phyloP scores from a whole-genome alignment of 2,888 invertebrate genomes.

The Zaprionus lineosus region DNA sequence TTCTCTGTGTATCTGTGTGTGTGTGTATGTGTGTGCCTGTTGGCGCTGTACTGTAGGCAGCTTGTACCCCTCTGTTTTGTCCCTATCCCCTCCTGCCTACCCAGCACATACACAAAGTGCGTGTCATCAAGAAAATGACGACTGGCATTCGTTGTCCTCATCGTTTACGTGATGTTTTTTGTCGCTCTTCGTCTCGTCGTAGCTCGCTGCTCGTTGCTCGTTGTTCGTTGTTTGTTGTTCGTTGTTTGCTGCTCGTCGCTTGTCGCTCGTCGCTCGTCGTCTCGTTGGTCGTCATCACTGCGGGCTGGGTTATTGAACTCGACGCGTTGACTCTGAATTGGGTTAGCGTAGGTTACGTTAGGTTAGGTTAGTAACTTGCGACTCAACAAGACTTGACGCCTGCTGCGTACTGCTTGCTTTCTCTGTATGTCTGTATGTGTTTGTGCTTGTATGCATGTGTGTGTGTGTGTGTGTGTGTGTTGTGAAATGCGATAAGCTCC shows the following conservation, averaged over 20 bases:
- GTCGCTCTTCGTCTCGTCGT: too few species aligned
- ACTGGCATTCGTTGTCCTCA: constrained; percentile 39
- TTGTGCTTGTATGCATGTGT: constrained; percentile 13
- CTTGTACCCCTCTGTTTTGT: too few species aligned
- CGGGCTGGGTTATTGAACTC: constrained; percentile 67
- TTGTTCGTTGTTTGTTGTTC: constrained; percentile 6
- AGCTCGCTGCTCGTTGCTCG: constrained; percentile 3
- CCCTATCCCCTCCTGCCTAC: too few species aligned
- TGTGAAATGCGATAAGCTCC: constrained; percentile 61
- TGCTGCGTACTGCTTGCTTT: constrained; percentile 17
- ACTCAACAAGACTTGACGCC: constrained; percentile 22
- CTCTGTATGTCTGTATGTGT: neutral
- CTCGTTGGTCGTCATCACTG: constrained; percentile 6
- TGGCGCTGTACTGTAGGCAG: constrained; percentile 32
- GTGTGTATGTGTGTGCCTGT: constrained; percentile 21
- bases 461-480: constrained; percentile 39
- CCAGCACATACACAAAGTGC: constrained; percentile 8
- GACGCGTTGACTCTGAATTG: constrained; percentile 64
- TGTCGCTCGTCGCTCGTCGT: constrained; percentile 1
- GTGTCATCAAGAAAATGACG: constrained; percentile 31
- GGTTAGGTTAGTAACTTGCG: constrained; percentile 49
- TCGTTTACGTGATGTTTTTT: too few species aligned
- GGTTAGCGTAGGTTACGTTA: constrained; percentile 73
- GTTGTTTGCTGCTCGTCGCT: constrained; percentile 6
- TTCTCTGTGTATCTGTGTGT: neutral